Evolutionary conservation across 2,797 vertebrate genomes (phyloP).

Genomic region (Anabas testudineus): DNA sequence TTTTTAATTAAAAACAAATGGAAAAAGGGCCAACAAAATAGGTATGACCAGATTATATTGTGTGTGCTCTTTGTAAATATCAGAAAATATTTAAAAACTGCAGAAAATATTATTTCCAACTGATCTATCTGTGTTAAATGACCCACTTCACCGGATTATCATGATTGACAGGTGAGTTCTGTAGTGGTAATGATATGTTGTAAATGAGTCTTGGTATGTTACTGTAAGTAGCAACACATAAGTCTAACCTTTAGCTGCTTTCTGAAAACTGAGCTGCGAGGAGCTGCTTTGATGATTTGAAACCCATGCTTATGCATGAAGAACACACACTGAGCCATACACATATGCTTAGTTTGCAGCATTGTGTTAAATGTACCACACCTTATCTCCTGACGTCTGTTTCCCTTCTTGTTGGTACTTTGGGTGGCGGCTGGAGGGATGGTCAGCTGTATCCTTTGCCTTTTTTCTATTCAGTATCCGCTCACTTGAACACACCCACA

Average conservation of each 20-base stretch:
- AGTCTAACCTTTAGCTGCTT: slow-evolving; percentile 81
- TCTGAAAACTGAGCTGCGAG: slow-evolving; percentile 78
- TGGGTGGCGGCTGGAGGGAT: slow-evolving; percentile 65
- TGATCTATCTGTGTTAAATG: slow-evolving; percentile 20
- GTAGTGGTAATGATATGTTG: slow-evolving; percentile 64
- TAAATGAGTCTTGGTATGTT: slow-evolving; percentile 69
- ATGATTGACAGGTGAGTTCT: slow-evolving; percentile 68
- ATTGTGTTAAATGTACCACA: slow-evolving; percentile 62
- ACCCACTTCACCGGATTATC: slow-evolving; percentile 25
- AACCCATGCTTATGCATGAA: slow-evolving; percentile 60
- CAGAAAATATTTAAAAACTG: too few species aligned
- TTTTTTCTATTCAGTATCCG: slow-evolving; percentile 45
- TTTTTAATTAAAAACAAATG: too few species aligned
- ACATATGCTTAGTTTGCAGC: slow-evolving; percentile 67
- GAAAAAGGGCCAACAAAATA: too few species aligned
- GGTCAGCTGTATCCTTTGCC: slow-evolving; percentile 45
- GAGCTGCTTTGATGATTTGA: slow-evolving; percentile 74
- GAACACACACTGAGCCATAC: slow-evolving; percentile 55
- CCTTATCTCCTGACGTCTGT: slow-evolving; percentile 42
- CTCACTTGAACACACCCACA: slow-evolving; percentile 13
- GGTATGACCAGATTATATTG: too few species aligned
- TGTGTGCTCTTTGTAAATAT: too few species aligned
- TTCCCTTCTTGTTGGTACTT: slow-evolving; percentile 65
- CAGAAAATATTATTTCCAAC: slow-evolving; percentile 1
- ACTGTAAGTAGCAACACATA: slow-evolving; percentile 79